Evolutionary conservation across 1,140 invertebrate genomes (phyloP).

Genomic region (Drosophila mauritiana): DNA sequence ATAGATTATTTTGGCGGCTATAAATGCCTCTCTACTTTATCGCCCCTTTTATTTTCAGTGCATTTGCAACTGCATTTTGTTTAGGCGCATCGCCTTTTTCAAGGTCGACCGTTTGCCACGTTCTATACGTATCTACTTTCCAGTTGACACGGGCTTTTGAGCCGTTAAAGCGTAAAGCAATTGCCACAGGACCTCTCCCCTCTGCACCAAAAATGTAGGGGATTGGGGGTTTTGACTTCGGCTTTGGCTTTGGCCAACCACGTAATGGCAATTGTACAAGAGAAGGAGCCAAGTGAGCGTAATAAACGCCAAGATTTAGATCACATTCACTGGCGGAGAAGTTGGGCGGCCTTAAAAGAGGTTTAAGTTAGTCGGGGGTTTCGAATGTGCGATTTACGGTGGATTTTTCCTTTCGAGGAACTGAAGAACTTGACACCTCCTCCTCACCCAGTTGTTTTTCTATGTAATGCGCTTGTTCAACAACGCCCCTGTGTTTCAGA

Average conservation of each 20-base stretch:
- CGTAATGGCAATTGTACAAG: slow-evolving; percentile 55
- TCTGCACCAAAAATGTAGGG: slow-evolving; percentile 4
- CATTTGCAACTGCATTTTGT: slow-evolving; percentile 47
- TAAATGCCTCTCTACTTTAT: background rate
- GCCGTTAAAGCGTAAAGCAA: slow-evolving; percentile 63
- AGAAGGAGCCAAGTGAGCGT: slow-evolving; percentile 70
- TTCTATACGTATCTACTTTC: slow-evolving; percentile 17
- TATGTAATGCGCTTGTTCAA: slow-evolving; percentile 53
- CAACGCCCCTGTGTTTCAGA: slow-evolving; percentile 8
- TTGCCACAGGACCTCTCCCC: slow-evolving; percentile 40
- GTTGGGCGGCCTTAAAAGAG: background rate
- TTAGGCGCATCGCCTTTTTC: slow-evolving; percentile 49
- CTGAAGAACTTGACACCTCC: slow-evolving; percentile 10
- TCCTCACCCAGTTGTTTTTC: background rate
- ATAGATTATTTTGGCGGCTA: too few relatives aligned
- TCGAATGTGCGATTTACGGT: background rate
- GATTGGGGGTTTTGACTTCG: background rate
- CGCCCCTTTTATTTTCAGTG: background rate
- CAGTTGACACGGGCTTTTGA: slow-evolving; percentile 46
- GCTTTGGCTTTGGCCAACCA: slow-evolving; percentile 33
- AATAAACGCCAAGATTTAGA: slow-evolving; percentile 76
- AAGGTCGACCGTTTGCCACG: slow-evolving; percentile 41
- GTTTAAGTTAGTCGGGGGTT: background rate
- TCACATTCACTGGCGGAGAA: slow-evolving; percentile 40
- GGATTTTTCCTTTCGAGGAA: background rate